phyloP scores from a whole-genome alignment of 2,888 invertebrate genomes.

The Callinectes sapidus region DNA sequence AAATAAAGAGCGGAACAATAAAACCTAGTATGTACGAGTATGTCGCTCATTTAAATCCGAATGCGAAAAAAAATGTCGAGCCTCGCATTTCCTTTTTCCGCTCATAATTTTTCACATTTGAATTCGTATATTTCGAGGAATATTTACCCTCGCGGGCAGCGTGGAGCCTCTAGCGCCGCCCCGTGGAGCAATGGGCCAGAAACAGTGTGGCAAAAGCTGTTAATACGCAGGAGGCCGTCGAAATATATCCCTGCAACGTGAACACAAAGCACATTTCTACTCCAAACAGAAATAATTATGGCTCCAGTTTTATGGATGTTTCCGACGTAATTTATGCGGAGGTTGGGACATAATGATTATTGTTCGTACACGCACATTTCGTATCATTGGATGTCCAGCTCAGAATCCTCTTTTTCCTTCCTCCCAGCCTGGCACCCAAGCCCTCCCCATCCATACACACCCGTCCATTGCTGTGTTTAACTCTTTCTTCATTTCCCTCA shows the following conservation, averaged over 20 bases:
- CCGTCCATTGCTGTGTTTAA: neutral
- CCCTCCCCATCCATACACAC: neutral
- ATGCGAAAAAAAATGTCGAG: constrained; percentile 5
- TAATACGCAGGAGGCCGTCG: constrained; percentile 14
- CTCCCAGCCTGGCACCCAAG: neutral
- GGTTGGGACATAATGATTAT: constrained; percentile 44
- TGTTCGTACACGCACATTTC: constrained; percentile 43
- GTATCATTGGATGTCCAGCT: constrained; percentile 33
- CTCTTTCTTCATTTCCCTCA: neutral
- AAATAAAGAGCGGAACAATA: neutral
- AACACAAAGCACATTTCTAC: constrained; percentile 14
- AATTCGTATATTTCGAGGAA: neutral
- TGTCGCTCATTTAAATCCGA: neutral
- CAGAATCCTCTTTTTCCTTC: neutral
- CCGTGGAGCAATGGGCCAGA: constrained; percentile 11
- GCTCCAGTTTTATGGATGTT: constrained; percentile 13
- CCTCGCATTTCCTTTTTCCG: neutral
- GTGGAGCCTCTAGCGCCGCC: neutral
- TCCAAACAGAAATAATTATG: constrained; percentile 27
- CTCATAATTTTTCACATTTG: constrained; percentile 14
- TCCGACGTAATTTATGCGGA: constrained; percentile 26
- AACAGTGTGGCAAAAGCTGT: constrained; percentile 36
- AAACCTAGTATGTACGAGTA: constrained; percentile 5
- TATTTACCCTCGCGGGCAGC: neutral
- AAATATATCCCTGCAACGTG: neutral